phyloP scores from a whole-genome alignment of 2,797 vertebrate genomes.

The Lithobates pipiens region DNA sequence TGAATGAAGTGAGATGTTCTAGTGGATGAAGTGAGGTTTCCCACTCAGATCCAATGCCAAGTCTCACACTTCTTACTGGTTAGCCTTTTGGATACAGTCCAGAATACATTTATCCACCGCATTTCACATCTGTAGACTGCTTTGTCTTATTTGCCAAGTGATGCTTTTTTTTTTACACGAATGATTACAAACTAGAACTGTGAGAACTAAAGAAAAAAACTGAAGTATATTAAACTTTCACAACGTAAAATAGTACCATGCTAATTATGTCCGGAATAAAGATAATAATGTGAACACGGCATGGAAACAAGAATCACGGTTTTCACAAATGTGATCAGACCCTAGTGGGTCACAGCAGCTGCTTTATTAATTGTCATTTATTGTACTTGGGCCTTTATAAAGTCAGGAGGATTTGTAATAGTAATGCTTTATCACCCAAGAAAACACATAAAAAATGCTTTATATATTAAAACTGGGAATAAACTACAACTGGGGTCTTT shows the following conservation, averaged over 20 bases:
- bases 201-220: background rate
- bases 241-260: background rate
- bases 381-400: too few species aligned
- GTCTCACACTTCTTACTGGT: slow-evolving; percentile 6
- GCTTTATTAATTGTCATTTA: too few species aligned
- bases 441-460: too few species aligned
- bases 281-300: background rate
- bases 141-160: background rate
- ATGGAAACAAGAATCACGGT: background rate
- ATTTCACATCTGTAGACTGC: background rate
- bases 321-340: too few species aligned
- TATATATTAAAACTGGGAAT: too few species aligned
- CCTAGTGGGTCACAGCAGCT: too few species aligned
- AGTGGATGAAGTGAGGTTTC: background rate
- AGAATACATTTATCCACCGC: background rate
- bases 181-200: background rate
- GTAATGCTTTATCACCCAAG: too few species aligned
- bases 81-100: background rate
- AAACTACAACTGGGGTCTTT: too few species aligned
- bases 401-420: too few species aligned
- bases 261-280: background rate
- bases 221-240: background rate
- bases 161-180: background rate
- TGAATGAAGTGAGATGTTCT: slow-evolving; percentile 10
- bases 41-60: background rate